phyloP scores from a whole-genome alignment of 2,888 invertebrate genomes.

The Resseliella maxima region DNA sequence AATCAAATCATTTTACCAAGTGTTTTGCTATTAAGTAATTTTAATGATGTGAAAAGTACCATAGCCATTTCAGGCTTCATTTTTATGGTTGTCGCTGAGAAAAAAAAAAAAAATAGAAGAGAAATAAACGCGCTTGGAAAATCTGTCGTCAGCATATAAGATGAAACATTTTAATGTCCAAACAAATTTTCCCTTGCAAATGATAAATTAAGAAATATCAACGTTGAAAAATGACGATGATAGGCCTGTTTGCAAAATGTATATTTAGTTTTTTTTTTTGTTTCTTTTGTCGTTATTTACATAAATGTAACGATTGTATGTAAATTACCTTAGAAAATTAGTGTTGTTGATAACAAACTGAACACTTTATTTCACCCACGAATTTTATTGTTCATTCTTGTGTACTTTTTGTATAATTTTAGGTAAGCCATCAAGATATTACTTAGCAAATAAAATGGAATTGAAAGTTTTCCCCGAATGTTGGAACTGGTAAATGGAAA shows the following conservation, averaged over 20 bases:
- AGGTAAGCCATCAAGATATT: slow-evolving; percentile 23
- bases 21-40: neutral
- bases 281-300: neutral
- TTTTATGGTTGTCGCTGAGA: no score
- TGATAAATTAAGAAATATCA: neutral
- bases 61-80: no score
- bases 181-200: neutral
- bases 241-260: neutral
- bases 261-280: neutral
- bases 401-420: neutral
- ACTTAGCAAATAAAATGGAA: neutral
- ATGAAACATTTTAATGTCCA: neutral
- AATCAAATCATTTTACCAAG: neutral
- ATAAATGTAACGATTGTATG: slow-evolving; percentile 47
- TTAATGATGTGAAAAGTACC: neutral
- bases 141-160: neutral
- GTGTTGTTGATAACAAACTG: neutral
- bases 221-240: neutral
- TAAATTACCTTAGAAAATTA: neutral
- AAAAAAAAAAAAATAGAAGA: neutral
- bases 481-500: neutral
- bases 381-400: slow-evolving; percentile 30
- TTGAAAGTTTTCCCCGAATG: neutral
- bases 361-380: neutral
- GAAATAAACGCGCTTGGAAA: no score